These are phyloP conservation scores for Corythaixoides concolor DNA, from an alignment of 2,113 vertebrate species.

Conservation along the genomic window DNA sequence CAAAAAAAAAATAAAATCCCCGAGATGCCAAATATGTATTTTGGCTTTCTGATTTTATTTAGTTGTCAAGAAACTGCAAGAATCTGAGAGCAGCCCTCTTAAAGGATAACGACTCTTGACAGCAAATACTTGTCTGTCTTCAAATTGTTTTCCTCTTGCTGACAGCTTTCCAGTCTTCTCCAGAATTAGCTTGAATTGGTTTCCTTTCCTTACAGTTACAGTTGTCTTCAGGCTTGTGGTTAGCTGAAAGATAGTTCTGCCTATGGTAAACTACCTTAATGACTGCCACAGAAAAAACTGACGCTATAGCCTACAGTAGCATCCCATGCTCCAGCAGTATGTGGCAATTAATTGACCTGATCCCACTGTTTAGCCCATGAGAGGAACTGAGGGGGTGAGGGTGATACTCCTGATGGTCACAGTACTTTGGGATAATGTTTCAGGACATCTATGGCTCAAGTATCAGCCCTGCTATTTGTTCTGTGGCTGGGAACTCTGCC, in stretches of 20 bases:
- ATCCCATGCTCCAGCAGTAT: not conserved
- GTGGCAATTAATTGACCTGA: not conserved
- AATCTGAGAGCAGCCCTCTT: not conserved
- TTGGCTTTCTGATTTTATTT: slow-evolving; percentile 41
- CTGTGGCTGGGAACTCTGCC: rapidly evolving
- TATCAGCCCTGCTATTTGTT: not conserved
- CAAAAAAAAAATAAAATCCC: not conserved
- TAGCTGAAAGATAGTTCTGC: not conserved
- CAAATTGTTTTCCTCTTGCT: slow-evolving; percentile 38
- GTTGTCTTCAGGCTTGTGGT: not conserved
- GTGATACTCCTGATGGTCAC: rapidly evolving
- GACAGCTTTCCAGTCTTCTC: slow-evolving; percentile 45
- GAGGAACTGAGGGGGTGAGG: not conserved
- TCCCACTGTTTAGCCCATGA: not conserved
- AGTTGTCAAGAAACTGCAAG: slow-evolving; percentile 7
- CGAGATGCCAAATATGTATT: not conserved
- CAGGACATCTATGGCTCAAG: not conserved
- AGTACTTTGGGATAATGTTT: rapidly evolving
- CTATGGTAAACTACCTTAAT: not conserved
- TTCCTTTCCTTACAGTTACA: slow-evolving; percentile 13
- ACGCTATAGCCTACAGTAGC: not conserved
- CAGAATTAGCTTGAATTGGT: slow-evolving; percentile 28
- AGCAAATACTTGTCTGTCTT: slow-evolving; percentile 39
- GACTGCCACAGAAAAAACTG: not conserved
- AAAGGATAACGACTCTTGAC: slow-evolving; percentile 17